Evolutionary conservation across 2,113 vertebrate species (phyloP).

Genomic region (Phylloscopus trochiloides): DNA sequence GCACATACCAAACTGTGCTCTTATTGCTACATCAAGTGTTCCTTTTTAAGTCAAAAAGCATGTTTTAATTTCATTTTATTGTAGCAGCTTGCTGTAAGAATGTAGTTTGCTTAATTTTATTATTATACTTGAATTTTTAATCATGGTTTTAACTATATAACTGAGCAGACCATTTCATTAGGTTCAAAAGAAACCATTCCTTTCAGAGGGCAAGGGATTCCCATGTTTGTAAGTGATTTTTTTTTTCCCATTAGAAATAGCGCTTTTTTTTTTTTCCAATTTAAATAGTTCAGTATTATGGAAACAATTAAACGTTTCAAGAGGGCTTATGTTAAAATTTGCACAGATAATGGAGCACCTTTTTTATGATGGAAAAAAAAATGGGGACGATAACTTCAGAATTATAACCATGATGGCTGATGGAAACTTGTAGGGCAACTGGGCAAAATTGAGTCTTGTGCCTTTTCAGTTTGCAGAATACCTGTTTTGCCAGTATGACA

Average conservation of each 20-base stretch:
- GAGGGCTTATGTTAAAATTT: slow-evolving; percentile 76
- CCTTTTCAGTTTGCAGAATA: slow-evolving; percentile 69
- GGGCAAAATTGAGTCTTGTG: slow-evolving; percentile 64
- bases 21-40: slow-evolving; percentile 87
- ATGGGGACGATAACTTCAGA: background rate
- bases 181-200: slow-evolving; percentile 72
- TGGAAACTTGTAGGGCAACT: slow-evolving; percentile 47
- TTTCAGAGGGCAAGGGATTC: slow-evolving; percentile 73
- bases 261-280: background rate
- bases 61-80: slow-evolving; percentile 78
- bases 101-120: slow-evolving; percentile 76
- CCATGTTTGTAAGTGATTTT: slow-evolving; percentile 52
- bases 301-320: slow-evolving; percentile 74
- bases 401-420: slow-evolving; percentile 38
- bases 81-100: slow-evolving; percentile 75
- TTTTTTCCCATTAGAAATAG: slow-evolving; percentile 44
- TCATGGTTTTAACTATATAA: slow-evolving; percentile 78
- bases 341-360: slow-evolving; percentile 76
- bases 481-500: slow-evolving; percentile 43
- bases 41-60: slow-evolving; percentile 78
- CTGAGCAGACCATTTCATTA: slow-evolving; percentile 72
- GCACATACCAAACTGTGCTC: slow-evolving; percentile 91
- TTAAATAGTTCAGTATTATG: slow-evolving; percentile 79
- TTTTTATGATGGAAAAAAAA: slow-evolving; percentile 57
- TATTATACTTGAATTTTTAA: slow-evolving; percentile 85